phyloP scores from a whole-genome alignment of 2,797 vertebrate genomes.

The Cyprinodon diabolis region DNA sequence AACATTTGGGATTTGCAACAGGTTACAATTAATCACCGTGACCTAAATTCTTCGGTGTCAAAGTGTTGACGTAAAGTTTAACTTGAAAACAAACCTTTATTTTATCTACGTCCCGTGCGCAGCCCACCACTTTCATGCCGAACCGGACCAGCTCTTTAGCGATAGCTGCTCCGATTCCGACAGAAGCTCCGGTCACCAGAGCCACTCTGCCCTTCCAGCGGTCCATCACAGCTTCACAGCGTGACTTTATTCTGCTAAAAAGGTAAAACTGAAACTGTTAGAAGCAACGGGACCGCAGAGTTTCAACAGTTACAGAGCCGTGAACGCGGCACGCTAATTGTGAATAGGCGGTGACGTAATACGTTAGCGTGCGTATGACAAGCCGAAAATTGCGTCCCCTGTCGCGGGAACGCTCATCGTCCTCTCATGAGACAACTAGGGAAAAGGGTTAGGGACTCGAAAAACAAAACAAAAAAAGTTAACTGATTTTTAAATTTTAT shows the following conservation, averaged over 20 bases:
- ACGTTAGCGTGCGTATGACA: not conserved
- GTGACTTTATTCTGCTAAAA: not conserved
- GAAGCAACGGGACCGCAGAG: not conserved
- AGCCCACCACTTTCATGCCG: constrained; percentile 88
- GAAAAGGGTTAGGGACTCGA: too few species aligned
- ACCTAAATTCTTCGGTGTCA: too few species aligned
- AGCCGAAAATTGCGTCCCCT: too few species aligned
- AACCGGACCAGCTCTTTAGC: constrained; percentile 82
- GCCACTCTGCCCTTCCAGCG: constrained; percentile 86
- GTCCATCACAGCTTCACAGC: constrained; percentile 73
- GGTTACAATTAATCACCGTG: too few species aligned
- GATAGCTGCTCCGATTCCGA: constrained; percentile 85
- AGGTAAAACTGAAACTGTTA: not conserved
- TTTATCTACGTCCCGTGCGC: constrained; percentile 84
- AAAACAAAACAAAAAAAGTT: too few species aligned
- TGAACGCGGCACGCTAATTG: not conserved
- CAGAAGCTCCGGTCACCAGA: constrained; percentile 88
- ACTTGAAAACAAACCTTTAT: constrained; percentile 77
- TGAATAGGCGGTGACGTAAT: not conserved
- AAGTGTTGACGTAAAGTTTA: not conserved
- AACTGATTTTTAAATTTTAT: too few species aligned
- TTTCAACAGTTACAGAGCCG: not conserved
- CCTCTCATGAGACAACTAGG: too few species aligned
- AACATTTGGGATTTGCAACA: not conserved
- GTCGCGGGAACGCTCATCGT: too few species aligned